Percentiles rank a stretch among this genome's conserved stretches.
Conservation (phyloP, 1,140 invertebrate species). For the Doryteuthis pealeii region DNA sequence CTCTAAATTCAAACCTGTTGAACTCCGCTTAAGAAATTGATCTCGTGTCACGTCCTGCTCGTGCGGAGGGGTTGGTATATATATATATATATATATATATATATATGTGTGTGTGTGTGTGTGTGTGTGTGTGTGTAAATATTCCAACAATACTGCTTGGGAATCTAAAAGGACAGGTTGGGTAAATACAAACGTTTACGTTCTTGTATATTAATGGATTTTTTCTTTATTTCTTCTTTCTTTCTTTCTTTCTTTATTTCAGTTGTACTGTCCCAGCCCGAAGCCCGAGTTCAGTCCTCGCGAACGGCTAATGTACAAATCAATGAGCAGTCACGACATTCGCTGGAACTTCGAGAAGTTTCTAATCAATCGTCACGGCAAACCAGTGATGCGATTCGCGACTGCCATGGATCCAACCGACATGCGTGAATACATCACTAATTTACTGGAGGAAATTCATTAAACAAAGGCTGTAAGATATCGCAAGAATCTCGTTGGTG, state of each 20-base stretch:
- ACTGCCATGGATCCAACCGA: constrained; percentile 8
- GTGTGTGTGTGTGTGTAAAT: no score
- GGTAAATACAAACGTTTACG: no score
- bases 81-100: no score
- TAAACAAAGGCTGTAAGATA: not conserved
- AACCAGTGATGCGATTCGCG: constrained; percentile 23
- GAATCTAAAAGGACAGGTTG: no score
- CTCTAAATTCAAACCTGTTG: no score
- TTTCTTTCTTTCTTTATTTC: constrained; percentile 5
- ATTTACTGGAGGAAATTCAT: constrained; percentile 12
- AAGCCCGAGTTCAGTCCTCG: constrained; percentile 28
- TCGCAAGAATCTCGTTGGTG: not conserved
- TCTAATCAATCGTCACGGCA: constrained; percentile 60
- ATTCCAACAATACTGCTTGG: no score
- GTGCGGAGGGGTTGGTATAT: no score
- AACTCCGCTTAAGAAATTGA: no score
- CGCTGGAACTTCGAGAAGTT: constrained; percentile 69
- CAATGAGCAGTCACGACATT: constrained; percentile 59
- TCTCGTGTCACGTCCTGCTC: no score
- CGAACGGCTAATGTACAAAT: constrained; percentile 38
- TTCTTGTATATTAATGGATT: no score
- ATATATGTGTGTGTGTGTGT: no score
- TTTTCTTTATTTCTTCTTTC: not conserved
- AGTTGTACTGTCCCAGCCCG: constrained; percentile 24
- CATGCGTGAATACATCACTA: constrained; percentile 17